These are phyloP conservation scores for Kryptopterus vitreolus DNA, from an alignment of 2,797 vertebrate genomes.

Conservation along the genomic window DNA sequence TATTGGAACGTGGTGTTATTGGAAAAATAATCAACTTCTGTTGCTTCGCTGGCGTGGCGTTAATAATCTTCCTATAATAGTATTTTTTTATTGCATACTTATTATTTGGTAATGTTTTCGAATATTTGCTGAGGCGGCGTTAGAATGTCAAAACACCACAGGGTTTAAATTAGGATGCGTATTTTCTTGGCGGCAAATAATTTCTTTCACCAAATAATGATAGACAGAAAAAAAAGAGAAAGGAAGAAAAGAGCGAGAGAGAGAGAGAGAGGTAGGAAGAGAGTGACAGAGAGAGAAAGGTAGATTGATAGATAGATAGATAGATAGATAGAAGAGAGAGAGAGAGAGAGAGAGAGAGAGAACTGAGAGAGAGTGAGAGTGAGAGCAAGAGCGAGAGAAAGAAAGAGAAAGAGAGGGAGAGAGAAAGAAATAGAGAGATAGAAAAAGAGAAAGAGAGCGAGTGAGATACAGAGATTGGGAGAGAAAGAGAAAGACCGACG, in stretches of 20 bases:
- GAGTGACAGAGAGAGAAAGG: too few species aligned
- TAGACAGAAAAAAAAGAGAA: conserved; percentile 16
- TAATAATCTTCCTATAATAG: neutral
- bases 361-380: too few species aligned
- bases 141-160: neutral
- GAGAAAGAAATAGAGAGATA: too few species aligned
- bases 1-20: neutral
- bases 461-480: too few species aligned
- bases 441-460: conserved; percentile 29
- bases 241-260: neutral
- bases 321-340: too few species aligned
- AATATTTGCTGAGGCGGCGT: neutral
- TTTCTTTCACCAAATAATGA: conserved; percentile 3
- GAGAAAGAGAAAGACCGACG: too few species aligned
- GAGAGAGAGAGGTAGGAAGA: too few species aligned
- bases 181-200: neutral
- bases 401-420: too few species aligned
- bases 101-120: neutral
- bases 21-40: neutral
- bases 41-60: neutral
- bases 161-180: neutral
- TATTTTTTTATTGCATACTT: neutral
- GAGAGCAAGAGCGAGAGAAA: too few species aligned
- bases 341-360: conserved; percentile 3
- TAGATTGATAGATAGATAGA: too few species aligned